phyloP scores from a whole-genome alignment of 2,888 invertebrate species.

The Pantelozetes paolii region DNA sequence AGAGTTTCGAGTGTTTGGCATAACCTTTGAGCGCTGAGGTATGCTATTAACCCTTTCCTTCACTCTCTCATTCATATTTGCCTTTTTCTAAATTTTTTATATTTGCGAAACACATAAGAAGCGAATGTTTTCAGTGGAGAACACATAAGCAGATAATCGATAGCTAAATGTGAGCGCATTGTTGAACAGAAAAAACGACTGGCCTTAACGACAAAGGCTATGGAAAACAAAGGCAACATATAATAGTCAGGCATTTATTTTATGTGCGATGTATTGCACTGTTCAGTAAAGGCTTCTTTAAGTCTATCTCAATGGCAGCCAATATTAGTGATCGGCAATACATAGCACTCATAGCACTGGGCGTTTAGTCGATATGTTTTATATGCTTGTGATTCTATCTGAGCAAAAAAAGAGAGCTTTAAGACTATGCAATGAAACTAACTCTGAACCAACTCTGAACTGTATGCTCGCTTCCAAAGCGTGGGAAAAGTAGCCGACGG shows the following conservation, averaged over 20 bases:
- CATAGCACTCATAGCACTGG: slow-evolving; percentile 18
- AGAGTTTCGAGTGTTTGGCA: not conserved
- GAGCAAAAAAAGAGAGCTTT: slow-evolving; percentile 26
- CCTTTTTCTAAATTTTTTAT: not conserved
- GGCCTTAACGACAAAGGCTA: slow-evolving; percentile 27
- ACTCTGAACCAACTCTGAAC: not conserved
- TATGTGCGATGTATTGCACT: slow-evolving; percentile 26
- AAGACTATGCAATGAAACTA: slow-evolving; percentile 17
- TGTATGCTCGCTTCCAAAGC: slow-evolving; percentile 28
- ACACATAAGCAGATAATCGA: slow-evolving; percentile 22
- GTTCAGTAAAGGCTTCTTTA: slow-evolving; percentile 13
- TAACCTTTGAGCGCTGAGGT: not conserved
- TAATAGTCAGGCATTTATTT: slow-evolving; percentile 31
- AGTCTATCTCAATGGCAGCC: not conserved
- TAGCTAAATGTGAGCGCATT: slow-evolving; percentile 30
- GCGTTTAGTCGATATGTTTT: not conserved
- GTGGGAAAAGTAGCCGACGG: slow-evolving; percentile 34
- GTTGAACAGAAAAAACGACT: slow-evolving; percentile 18
- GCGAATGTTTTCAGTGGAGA: not conserved
- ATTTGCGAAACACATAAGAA: not conserved
- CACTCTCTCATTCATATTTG: not conserved
- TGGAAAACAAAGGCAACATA: slow-evolving; percentile 32
- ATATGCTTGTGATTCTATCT: slow-evolving; percentile 26
- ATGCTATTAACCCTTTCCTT: not conserved
- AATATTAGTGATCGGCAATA: slow-evolving; percentile 16